Evolutionary conservation across 2,797 vertebrate genomes (phyloP).

Genomic region (Margarornis squamiger): DNA sequence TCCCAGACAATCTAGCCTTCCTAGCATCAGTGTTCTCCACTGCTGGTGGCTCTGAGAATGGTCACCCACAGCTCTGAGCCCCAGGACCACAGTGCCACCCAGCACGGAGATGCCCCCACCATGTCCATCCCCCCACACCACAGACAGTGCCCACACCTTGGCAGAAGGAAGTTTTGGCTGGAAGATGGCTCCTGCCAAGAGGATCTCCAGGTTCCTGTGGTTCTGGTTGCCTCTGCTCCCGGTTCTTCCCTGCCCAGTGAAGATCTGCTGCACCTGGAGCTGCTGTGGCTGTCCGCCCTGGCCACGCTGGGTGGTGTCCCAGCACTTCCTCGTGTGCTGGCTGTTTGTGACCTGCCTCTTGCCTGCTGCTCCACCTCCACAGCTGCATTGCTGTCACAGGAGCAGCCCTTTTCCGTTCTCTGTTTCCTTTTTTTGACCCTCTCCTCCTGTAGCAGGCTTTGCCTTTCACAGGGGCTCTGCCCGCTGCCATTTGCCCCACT

Average conservation of each 20-base stretch:
- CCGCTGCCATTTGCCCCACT: not conserved
- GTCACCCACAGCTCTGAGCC: not conserved
- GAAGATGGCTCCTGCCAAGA: not conserved
- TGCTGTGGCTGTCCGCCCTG: not conserved
- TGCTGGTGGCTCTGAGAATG: not conserved
- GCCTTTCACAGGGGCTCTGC: not conserved
- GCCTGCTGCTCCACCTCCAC: slow-evolving; percentile 65
- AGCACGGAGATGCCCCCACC: not conserved
- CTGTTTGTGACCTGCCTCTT: slow-evolving; percentile 49
- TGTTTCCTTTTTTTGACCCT: not conserved
- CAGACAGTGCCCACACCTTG: not conserved
- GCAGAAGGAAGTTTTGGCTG: not conserved
- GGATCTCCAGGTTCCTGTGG: not conserved
- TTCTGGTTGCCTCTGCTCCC: not conserved
- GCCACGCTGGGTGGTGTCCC: not conserved
- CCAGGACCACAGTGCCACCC: accelerated
- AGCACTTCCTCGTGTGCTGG: not conserved
- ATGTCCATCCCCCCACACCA: accelerated
- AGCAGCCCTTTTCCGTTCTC: slow-evolving; percentile 15
- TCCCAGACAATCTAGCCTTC: not conserved
- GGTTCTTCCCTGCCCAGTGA: not conserved
- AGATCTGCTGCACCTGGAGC: not conserved
- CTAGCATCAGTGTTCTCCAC: not conserved
- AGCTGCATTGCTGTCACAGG: not conserved
- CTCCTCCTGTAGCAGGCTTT: not conserved